Percentiles rank a stretch among this genome's conserved stretches.
Conservation (phyloP, 2,888 invertebrate species). For the Yponomeuta sedellus region DNA sequence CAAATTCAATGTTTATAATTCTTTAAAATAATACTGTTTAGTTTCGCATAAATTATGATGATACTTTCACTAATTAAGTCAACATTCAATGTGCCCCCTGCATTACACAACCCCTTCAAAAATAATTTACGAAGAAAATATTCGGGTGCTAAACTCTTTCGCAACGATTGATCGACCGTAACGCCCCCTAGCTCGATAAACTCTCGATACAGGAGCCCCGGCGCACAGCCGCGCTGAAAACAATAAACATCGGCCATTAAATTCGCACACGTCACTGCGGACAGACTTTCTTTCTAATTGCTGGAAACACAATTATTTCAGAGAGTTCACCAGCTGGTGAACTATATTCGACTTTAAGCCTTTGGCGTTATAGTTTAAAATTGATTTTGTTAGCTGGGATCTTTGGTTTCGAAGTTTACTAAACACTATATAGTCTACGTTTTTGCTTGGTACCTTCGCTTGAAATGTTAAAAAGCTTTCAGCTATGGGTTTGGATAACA, state of each 20-base stretch:
- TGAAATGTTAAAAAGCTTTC: too few relatives aligned
- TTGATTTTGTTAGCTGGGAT: background rate
- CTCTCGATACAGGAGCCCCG: constrained; percentile 18
- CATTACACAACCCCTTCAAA: background rate
- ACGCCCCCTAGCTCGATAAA: constrained; percentile 4
- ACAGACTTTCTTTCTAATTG: constrained; percentile 55
- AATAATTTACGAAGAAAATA: background rate
- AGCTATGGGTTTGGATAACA: too few relatives aligned
- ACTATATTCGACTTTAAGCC: background rate
- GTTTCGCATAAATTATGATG: too few relatives aligned
- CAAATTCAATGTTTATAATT: too few relatives aligned
- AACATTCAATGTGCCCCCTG: too few relatives aligned
- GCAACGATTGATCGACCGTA: background rate
- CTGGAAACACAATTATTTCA: constrained; percentile 36
- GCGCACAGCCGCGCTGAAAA: constrained; percentile 44
- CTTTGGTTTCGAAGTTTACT: background rate
- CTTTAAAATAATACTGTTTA: too few relatives aligned
- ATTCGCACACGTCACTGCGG: constrained; percentile 61
- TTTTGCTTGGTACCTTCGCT: too few relatives aligned
- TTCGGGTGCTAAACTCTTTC: constrained; percentile 3
- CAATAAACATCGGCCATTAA: constrained; percentile 69
- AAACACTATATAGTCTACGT: too few relatives aligned
- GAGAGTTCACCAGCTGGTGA: background rate
- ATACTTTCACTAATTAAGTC: too few relatives aligned
- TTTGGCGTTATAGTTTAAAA: background rate